Base-by-base conservation (phyloP, 2,888 invertebrate genomes). In the Deilephila elpenor region DNA sequence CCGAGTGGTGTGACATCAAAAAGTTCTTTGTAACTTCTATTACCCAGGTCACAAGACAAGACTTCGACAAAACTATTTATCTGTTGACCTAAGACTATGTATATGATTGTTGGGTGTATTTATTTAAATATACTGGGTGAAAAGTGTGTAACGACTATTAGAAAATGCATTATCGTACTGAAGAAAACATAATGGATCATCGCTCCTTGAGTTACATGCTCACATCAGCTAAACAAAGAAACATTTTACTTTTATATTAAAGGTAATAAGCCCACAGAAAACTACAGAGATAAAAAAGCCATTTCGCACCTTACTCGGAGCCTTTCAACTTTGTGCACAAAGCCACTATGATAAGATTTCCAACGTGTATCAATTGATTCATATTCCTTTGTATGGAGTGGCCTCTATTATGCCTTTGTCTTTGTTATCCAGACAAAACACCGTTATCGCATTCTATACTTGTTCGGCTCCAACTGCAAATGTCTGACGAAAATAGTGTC, bases 271-370 rank as follows among this genome's bases (percentile, higher is more conserved):
- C 8, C 37, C 37, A 44, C 44, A 44, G 11, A 44, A 44, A 44
- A 44, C 44, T 56, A 56, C 6, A n/a, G n/a, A n/a, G 56, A 5
- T 56, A n/a, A 56, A 56, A 56, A 56, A 56, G 44, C 44, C n/a
- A 56, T 56, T n/a, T 56, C 56, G n/a, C 56, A 56, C n/a, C 56
- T n/a, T 6, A n/a, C 56, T n/a, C 56, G n/a, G n/a, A 56, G 19
- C 56, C 56, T 56, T 56, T 56, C 56, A 56, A 56, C 56, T n/a
- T 56, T n/a, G 56, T 17, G 56, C n/a, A 67, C 51, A 51, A 67
- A 67, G 67, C 44, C 17, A 51, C 3, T 56, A 56, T 25, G 67
- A 51, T 67, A 67, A 67, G 67, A 67, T 20, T 67, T 67, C 51
- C 25, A 25, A 17, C 44, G 19, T 44, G 7, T 44, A 64, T 64